Conservation (phyloP, 1,140 invertebrate species). For the Pectinophora gossypiella region DNA sequence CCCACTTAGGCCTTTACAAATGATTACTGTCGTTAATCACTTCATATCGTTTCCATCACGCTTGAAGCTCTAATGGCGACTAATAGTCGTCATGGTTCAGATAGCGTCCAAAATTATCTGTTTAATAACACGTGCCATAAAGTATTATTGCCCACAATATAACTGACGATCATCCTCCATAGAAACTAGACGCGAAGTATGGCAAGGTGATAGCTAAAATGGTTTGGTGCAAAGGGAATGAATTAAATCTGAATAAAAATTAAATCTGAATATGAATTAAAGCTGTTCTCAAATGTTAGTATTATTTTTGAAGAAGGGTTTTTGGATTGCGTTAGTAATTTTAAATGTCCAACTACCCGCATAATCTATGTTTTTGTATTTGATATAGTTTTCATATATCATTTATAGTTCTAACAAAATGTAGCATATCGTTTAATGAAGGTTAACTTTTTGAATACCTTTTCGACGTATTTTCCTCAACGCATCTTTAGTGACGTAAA, state of each 20-base stretch:
- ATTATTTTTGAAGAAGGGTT: too few species aligned
- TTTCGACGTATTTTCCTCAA: too few species aligned
- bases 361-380: too few species aligned
- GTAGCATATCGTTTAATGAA: too few species aligned
- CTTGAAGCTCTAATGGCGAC: slow-evolving; percentile 10
- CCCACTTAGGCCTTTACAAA: not conserved
- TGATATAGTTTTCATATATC: too few species aligned
- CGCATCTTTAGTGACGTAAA: too few species aligned
- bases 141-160: slow-evolving; percentile 27
- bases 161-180: slow-evolving; percentile 10
- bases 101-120: slow-evolving; percentile 31
- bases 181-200: slow-evolving; percentile 7
- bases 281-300: too few species aligned
- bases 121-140: slow-evolving; percentile 18
- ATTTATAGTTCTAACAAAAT: too few species aligned
- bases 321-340: too few species aligned
- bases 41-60: not conserved
- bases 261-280: too few species aligned
- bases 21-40: not conserved
- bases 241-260: not conserved
- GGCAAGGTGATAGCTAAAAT: not conserved
- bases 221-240: not conserved
- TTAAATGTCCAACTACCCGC: too few species aligned
- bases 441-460: too few species aligned
- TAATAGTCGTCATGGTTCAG: slow-evolving; percentile 15